Conservation (phyloP, 2,888 invertebrate genomes). For the Drosophila falleni region DNA sequence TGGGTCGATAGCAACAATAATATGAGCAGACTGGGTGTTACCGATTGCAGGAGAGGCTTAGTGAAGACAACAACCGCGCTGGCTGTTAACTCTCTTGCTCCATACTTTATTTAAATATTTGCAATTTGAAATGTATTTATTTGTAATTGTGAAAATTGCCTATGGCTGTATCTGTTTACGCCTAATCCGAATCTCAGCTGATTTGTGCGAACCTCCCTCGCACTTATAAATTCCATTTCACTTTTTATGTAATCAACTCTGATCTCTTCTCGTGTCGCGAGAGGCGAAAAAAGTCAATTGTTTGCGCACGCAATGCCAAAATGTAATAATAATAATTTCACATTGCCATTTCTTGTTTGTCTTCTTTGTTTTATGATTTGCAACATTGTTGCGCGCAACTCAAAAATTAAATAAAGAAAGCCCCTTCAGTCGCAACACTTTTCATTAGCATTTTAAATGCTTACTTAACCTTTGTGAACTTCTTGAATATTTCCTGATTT, state of each 20-base stretch:
- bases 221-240: constrained; percentile 41
- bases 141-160: constrained; percentile 15
- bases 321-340: constrained; percentile 58
- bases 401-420: constrained; percentile 44
- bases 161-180: constrained; percentile 8
- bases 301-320: constrained; percentile 68
- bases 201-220: constrained; percentile 18
- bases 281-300: constrained; percentile 63
- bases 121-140: constrained; percentile 18
- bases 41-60: constrained; percentile 15
- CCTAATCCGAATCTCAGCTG: constrained; percentile 33
- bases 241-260: constrained; percentile 50
- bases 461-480: constrained; percentile 69
- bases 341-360: constrained; percentile 45
- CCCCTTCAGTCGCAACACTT: constrained; percentile 24
- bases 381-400: constrained; percentile 37
- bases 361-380: constrained; percentile 46
- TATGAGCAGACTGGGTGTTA: not conserved
- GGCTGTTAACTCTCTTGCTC: not conserved
- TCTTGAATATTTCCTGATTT: constrained; percentile 50
- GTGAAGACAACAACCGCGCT: constrained; percentile 14
- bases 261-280: constrained; percentile 46
- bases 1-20: constrained; percentile 11
- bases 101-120: constrained; percentile 15
- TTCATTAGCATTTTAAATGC: constrained; percentile 73